These are phyloP conservation scores for Fringilla coelebs DNA, from an alignment of 2,797 vertebrate genomes.

Conservation along the genomic window DNA sequence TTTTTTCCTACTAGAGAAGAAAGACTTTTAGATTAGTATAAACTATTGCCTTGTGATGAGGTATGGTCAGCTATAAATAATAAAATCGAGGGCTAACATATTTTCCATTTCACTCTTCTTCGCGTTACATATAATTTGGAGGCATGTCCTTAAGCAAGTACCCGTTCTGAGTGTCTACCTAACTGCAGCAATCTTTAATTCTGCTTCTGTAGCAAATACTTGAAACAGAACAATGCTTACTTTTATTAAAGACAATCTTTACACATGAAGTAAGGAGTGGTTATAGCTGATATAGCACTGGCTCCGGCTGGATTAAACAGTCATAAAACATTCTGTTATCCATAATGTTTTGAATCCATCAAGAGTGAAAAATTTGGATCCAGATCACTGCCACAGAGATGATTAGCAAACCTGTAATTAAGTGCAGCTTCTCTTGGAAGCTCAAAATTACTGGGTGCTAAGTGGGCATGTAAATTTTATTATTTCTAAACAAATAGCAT, in stretches of 20 bases:
- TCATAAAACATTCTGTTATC: not conserved
- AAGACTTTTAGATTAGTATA: not conserved
- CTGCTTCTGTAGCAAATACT: not conserved
- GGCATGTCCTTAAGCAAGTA: not conserved
- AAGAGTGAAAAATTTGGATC: not conserved
- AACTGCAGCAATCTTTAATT: not conserved
- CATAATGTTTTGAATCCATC: not conserved
- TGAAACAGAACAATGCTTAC: not conserved
- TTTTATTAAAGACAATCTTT: not conserved
- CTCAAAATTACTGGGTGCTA: not conserved
- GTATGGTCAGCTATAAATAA: not conserved
- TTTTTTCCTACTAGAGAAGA: not conserved
- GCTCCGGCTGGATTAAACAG: not conserved
- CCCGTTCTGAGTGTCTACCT: not conserved
- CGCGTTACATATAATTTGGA: not conserved
- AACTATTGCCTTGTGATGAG: not conserved
- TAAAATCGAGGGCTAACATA: not conserved
- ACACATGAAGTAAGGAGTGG: not conserved
- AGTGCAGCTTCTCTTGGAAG: not conserved
- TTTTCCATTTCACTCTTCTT: not conserved
- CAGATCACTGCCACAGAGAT: not conserved
- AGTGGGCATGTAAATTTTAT: not conserved
- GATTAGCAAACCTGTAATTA: not conserved
- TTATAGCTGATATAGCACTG: not conserved
- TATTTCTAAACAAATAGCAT: not conserved